phyloP scores from a whole-genome alignment of 64 coral and sea anemone genomes.

The Montipora efflorescens region DNA sequence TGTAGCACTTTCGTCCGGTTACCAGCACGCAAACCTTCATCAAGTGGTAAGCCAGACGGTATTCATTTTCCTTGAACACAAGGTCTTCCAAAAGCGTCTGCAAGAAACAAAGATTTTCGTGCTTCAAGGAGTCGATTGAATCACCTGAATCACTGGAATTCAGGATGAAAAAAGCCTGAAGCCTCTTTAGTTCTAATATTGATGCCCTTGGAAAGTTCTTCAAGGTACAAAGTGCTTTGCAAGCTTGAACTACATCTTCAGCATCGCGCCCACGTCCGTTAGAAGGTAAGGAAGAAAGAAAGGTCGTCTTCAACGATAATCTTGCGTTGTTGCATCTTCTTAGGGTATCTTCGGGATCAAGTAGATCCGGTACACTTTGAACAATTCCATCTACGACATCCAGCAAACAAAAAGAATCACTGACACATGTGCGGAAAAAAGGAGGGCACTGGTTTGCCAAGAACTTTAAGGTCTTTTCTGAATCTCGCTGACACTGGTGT shows the following conservation, averaged over 20 bases:
- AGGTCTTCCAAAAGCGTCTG: constrained; percentile 62
- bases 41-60: constrained; percentile 37
- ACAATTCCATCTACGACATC: constrained; percentile 73
- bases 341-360: constrained; percentile 81
- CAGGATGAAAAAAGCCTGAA: constrained; percentile 71
- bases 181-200: constrained; percentile 53
- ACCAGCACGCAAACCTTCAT: constrained; percentile 70
- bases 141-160: constrained; percentile 52
- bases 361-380: constrained; percentile 44
- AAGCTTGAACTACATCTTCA: constrained; percentile 65
- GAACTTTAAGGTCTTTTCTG: constrained; percentile 51
- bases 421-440: constrained; percentile 64
- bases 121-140: constrained; percentile 56
- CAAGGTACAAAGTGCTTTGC: constrained; percentile 62
- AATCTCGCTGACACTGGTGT: constrained; percentile 13
- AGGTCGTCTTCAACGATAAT: constrained; percentile 50
- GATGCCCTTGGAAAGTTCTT: constrained; percentile 72
- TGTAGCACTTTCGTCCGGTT: constrained; percentile 8
- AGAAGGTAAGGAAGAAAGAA: background rate
- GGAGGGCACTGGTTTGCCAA: constrained; percentile 7
- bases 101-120: constrained; percentile 40
- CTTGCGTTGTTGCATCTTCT: constrained; percentile 11
- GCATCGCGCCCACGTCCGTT: background rate
- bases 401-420: constrained; percentile 67
- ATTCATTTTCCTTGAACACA: constrained; percentile 51